Conservation (phyloP, 2,113 vertebrate species). For the Stictonetta naevosa region DNA sequence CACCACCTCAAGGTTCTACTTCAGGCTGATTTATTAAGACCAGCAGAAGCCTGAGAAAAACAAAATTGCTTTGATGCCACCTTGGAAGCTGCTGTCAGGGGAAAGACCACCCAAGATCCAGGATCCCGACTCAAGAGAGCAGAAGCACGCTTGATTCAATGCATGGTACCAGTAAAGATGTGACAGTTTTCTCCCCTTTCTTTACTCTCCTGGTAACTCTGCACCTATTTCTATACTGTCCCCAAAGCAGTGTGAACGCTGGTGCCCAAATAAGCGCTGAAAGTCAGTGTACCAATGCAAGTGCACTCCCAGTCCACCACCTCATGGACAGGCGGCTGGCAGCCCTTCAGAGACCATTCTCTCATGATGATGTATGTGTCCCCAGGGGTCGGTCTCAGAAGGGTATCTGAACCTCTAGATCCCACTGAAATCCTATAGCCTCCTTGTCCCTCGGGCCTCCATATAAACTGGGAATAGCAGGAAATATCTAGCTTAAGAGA, state of each 20-base stretch:
- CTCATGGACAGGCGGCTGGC: background rate
- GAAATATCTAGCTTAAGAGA: slow-evolving; percentile 54
- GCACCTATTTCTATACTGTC: background rate
- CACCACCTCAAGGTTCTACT: background rate
- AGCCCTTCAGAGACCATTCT: slow-evolving; percentile 63
- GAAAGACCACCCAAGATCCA: rapidly evolving
- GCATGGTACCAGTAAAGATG: background rate
- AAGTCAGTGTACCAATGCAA: background rate
- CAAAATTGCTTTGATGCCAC: background rate
- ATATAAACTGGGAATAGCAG: slow-evolving; percentile 48
- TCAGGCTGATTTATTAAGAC: background rate
- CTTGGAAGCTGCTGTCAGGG: background rate
- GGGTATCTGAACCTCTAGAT: slow-evolving; percentile 11
- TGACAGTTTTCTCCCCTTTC: background rate
- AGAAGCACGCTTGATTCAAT: background rate
- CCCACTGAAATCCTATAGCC: slow-evolving; percentile 62
- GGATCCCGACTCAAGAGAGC: background rate
- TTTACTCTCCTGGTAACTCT: background rate
- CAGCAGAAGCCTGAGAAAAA: background rate
- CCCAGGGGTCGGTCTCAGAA: slow-evolving; percentile 36
- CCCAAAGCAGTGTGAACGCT: background rate
- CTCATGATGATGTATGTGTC: slow-evolving; percentile 1
- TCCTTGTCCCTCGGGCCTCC: background rate
- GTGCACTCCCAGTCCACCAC: rapidly evolving
- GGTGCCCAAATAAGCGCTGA: background rate